Conservation (phyloP, 2,888 invertebrate species). For the Nomada hirtipes region DNA sequence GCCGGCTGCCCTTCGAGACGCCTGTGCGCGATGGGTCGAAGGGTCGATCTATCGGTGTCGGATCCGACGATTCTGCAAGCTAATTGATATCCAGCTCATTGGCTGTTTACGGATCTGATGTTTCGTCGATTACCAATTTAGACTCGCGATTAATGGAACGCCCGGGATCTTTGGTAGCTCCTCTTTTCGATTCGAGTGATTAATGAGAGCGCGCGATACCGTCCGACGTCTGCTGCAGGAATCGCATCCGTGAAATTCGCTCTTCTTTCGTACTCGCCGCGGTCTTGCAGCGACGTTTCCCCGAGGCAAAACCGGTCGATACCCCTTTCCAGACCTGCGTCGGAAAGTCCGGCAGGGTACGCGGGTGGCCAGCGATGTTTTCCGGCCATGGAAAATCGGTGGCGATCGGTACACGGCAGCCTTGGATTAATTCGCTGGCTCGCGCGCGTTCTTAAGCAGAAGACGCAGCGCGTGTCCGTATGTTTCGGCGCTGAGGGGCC, state of each 20-base stretch:
- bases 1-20: constrained; percentile 48
- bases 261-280: constrained; percentile 28
- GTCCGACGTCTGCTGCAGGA: constrained; percentile 62
- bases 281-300: not conserved
- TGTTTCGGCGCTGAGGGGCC: constrained; percentile 29
- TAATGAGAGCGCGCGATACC: constrained; percentile 64
- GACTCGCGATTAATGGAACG: constrained; percentile 46
- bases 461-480: constrained; percentile 1
- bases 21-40: constrained; percentile 14
- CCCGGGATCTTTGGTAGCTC: constrained; percentile 49
- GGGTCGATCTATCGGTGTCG: constrained; percentile 31
- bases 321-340: constrained; percentile 22
- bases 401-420: constrained; percentile 18
- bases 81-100: constrained; percentile 61
- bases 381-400: not conserved
- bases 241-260: constrained; percentile 11
- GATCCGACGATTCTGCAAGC: constrained; percentile 48
- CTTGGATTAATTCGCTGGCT: constrained; percentile 29
- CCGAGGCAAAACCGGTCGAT: constrained; percentile 15
- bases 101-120: constrained; percentile 58
- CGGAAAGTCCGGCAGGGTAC: not conserved
- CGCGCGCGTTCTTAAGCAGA: constrained; percentile 2
- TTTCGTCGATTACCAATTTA: constrained; percentile 63
- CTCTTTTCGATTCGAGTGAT: constrained; percentile 59
- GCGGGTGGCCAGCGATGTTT: constrained; percentile 4